phyloP scores from a whole-genome alignment of 2,888 invertebrate species.

The Callyntrura guangdongensis region DNA sequence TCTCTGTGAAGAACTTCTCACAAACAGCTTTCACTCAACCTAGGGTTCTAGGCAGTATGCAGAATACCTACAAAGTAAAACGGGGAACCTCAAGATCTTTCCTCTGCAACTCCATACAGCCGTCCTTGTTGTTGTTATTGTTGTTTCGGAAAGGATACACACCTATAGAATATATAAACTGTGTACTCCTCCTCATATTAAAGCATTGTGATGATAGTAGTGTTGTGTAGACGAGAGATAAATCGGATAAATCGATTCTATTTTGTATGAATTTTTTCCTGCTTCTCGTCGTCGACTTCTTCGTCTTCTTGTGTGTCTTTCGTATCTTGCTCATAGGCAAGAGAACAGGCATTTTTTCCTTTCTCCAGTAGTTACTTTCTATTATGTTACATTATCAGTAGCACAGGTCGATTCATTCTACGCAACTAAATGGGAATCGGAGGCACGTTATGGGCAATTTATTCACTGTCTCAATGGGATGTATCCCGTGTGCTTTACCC shows the following conservation, averaged over 20 bases:
- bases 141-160: slow-evolving; percentile 1
- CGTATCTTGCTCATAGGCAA: slow-evolving; percentile 36
- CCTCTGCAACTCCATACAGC: neutral
- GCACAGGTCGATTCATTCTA: slow-evolving; percentile 73
- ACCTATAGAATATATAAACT: neutral
- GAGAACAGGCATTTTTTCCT: slow-evolving; percentile 12
- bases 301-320: slow-evolving; percentile 19
- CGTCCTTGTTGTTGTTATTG: neutral
- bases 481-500: slow-evolving; percentile 70
- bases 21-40: slow-evolving; percentile 6
- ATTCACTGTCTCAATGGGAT: slow-evolving; percentile 78
- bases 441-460: slow-evolving; percentile 79
- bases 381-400: slow-evolving; percentile 71
- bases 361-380: slow-evolving; percentile 67
- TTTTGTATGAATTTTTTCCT: slow-evolving; percentile 73
- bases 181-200: neutral
- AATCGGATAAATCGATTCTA: slow-evolving; percentile 78
- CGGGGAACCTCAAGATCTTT: slow-evolving; percentile 1
- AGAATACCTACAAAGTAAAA: neutral
- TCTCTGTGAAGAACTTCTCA: slow-evolving; percentile 7
- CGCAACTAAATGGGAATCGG: slow-evolving; percentile 71
- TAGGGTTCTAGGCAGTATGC: neutral
- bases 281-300: neutral
- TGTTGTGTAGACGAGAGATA: slow-evolving; percentile 55
- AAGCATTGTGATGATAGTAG: neutral